A percentile compares a stretch with the other conserved stretches of the same genome.
phyloP scores from a whole-genome alignment of 2,888 invertebrate genomes.

The Euproctis similis region DNA sequence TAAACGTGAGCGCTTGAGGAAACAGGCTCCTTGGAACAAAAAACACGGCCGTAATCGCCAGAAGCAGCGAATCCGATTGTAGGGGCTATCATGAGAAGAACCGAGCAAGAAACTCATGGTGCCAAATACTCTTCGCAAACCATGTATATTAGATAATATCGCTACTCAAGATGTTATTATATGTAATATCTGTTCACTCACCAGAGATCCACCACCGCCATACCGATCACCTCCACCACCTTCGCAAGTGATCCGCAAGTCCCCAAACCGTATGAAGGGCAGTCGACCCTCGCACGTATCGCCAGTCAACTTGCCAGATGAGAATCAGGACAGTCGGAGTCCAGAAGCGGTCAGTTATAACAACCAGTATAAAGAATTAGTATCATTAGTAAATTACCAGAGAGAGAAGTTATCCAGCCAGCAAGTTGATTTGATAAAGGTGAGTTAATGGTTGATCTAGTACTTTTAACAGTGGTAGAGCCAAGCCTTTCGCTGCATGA shows the following conservation, averaged over 20 bases:
- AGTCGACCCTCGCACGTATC: conserved; percentile 61
- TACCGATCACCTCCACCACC: conserved; percentile 70
- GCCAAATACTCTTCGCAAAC: no score
- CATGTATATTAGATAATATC: no score
- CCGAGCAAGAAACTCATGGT: no score
- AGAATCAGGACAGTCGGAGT: conserved; percentile 35
- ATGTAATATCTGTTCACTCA: no score
- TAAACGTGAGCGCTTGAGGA: no score
- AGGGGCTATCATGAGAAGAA: no score
- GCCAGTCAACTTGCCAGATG: conserved; percentile 51
- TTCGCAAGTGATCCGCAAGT: conserved; percentile 50
- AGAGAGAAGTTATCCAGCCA: conserved; percentile 92
- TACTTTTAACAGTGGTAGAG: no score
- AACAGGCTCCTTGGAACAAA: no score
- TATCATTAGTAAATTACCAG: conserved; percentile 92
- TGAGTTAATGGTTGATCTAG: conserved; percentile 34
- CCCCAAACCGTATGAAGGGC: conserved; percentile 50
- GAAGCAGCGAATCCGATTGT: no score
- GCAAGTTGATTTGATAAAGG: conserved; percentile 93
- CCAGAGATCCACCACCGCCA: conserved; percentile 69
- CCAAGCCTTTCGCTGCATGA: no score
- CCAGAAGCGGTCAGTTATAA: conserved; percentile 82
- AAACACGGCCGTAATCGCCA: no score
- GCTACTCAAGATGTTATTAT: no score
- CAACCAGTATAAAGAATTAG: conserved; percentile 86